phyloP scores from a whole-genome alignment of 1,140 invertebrate species.

The Drosophila simulans region DNA sequence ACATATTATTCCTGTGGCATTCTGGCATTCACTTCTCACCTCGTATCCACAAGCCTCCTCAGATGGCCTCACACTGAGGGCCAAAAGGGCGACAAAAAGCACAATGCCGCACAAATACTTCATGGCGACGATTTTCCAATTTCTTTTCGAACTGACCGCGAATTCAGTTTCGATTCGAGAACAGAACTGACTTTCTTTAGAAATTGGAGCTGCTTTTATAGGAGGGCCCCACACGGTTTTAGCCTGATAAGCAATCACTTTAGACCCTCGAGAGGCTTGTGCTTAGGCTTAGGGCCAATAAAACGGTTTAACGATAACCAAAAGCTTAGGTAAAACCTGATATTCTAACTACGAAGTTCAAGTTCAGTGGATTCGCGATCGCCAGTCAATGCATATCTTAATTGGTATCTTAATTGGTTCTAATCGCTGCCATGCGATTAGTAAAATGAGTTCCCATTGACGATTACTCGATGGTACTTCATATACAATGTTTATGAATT shows the following conservation, averaged over 20 bases:
- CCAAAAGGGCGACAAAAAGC: slow-evolving; percentile 37
- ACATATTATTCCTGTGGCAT: neutral
- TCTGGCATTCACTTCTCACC: slow-evolving; percentile 21
- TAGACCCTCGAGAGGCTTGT: slow-evolving; percentile 32
- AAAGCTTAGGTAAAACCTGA: slow-evolving; percentile 15
- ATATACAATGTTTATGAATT: slow-evolving; percentile 39
- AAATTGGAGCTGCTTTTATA: slow-evolving; percentile 29
- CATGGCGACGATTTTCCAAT: slow-evolving; percentile 32
- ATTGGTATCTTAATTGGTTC: slow-evolving; percentile 31
- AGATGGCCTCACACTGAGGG: slow-evolving; percentile 28
- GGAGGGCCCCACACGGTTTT: neutral
- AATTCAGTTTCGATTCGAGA: slow-evolving; percentile 7
- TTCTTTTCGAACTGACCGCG: slow-evolving; percentile 21
- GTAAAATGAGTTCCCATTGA: slow-evolving; percentile 43
- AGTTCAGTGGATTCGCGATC: slow-evolving; percentile 29
- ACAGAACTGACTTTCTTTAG: slow-evolving; percentile 24
- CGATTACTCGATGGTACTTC: slow-evolving; percentile 2
- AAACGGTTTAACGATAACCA: slow-evolving; percentile 28
- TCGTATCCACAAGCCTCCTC: slow-evolving; percentile 64
- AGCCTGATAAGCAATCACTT: slow-evolving; percentile 24
- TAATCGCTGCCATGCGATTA: slow-evolving; percentile 32
- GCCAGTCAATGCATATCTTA: slow-evolving; percentile 9
- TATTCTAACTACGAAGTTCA: slow-evolving; percentile 27
- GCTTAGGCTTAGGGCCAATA: slow-evolving; percentile 37
- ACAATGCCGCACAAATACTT: slow-evolving; percentile 38